Base-by-base conservation (phyloP, 2,113 vertebrate genomes). In the Leiothrix lutea region DNA sequence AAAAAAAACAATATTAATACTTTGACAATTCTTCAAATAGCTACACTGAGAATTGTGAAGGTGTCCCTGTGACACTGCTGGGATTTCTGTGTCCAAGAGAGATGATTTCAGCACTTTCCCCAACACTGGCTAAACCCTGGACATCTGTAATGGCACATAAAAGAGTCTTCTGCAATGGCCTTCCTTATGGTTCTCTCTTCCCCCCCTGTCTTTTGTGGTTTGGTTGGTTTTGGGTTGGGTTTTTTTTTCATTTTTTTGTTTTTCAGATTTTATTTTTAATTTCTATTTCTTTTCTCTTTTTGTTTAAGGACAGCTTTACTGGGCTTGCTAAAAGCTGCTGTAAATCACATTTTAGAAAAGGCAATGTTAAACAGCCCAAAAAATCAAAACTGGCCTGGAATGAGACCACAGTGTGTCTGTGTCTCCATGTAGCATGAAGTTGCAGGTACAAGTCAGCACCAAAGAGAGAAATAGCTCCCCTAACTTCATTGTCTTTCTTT, bases 91-190 rank as follows among this genome's bases (percentile, higher is more conserved):
- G 31, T 23, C 53, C 64, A 45, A 80, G 31, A 54, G 24, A 73
- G n/a, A 51, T 24, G 14, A 26, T 70, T 91, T 70, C 50, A 83
- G 31, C 54, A 48, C 14, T 64, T 77, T 8, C 4, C 8, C 12
- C 0, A 0, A 6, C 7, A 5, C 19, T 38, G 6, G 16, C 21
- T 88, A 83, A 64, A 54, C 26, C 25, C 57, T 60, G 44, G 8
- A 48, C 11, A 44, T n/a, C 47, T 44, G 9, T n/a, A 88, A 75
- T 7, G 14, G 12, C 11, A 80, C 5, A 1, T 7, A 8, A 72
- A 82, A 56, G 6, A 51, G 66, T 23, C 36, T 53, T 36, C 31
- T 67, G 25, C 13, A 71, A n/a, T 35, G 15, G 4, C 6, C 7
- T 58, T 58, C 17, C 23, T 50, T 17, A 29, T 4, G 22, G 22